These are phyloP conservation scores for Scaptodrosophila lebanonensis DNA, from an alignment of 1,140 invertebrate species.

Conservation along the genomic window DNA sequence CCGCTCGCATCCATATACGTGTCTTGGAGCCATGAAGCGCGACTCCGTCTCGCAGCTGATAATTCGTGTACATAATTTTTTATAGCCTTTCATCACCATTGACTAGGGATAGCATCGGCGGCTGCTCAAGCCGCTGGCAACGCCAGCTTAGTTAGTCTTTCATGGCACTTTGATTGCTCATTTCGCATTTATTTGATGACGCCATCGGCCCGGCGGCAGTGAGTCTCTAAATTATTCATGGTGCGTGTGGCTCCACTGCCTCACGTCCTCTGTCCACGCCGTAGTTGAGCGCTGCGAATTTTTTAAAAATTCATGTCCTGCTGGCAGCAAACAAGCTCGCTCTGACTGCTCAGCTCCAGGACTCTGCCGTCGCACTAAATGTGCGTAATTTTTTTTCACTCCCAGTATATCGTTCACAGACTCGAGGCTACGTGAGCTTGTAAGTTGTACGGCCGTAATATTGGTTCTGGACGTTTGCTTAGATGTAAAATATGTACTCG, in stretches of 20 bases:
- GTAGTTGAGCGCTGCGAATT: slow-evolving; percentile 47
- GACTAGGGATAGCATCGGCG: background rate
- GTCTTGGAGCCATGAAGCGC: too few species aligned
- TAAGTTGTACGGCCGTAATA: slow-evolving; percentile 41
- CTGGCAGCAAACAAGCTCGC: slow-evolving; percentile 51
- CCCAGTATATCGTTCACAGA: slow-evolving; percentile 29
- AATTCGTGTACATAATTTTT: slow-evolving; percentile 69
- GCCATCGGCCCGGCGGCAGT: slow-evolving; percentile 28
- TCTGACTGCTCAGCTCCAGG: slow-evolving; percentile 37
- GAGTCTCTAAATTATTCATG: slow-evolving; percentile 61
- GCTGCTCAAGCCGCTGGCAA: background rate
- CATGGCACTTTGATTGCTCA: slow-evolving; percentile 70
- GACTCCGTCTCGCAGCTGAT: slow-evolving; percentile 38
- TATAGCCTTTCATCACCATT: slow-evolving; percentile 59
- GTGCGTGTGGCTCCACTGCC: slow-evolving; percentile 22
- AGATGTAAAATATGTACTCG: slow-evolving; percentile 10
- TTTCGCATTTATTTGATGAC: slow-evolving; percentile 72
- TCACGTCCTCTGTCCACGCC: slow-evolving; percentile 24
- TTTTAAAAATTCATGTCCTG: slow-evolving; percentile 71
- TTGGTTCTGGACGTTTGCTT: slow-evolving; percentile 35
- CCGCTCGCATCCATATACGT: background rate
- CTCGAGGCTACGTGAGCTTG: slow-evolving; percentile 52
- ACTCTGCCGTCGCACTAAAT: slow-evolving; percentile 55
- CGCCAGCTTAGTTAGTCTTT: slow-evolving; percentile 62
- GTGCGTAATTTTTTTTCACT: slow-evolving; percentile 70